Conservation (phyloP, 1,140 invertebrate species). For the Myzus persicae region DNA sequence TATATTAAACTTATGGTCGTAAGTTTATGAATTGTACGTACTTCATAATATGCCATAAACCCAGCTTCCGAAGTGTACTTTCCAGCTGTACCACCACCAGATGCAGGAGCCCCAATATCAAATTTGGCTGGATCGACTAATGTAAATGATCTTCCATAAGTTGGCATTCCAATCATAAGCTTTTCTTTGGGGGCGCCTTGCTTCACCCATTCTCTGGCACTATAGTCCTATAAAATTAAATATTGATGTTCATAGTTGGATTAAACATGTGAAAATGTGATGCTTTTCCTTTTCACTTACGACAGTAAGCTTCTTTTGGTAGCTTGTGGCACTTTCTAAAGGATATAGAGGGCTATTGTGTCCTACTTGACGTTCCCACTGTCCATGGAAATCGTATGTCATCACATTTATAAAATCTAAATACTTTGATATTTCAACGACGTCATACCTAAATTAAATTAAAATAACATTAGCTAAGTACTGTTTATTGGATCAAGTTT, state of each 20-base stretch:
- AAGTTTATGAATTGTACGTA: slow-evolving; percentile 61
- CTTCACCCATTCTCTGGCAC: slow-evolving; percentile 90
- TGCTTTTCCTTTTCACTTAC: slow-evolving; percentile 67
- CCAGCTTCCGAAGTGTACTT: slow-evolving; percentile 88
- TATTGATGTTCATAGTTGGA: too few species aligned
- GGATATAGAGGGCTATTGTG: slow-evolving; percentile 91
- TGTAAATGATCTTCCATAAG: slow-evolving; percentile 93
- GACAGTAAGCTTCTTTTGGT: slow-evolving; percentile 90
- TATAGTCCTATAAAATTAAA: slow-evolving; percentile 75
- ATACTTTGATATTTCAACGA: slow-evolving; percentile 92
- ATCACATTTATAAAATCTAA: slow-evolving; percentile 94
- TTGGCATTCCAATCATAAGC: slow-evolving; percentile 93
- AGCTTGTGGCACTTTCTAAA: slow-evolving; percentile 85
- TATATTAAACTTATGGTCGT: background rate
- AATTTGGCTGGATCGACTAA: slow-evolving; percentile 87
- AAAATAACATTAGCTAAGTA: background rate
- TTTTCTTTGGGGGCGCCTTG: slow-evolving; percentile 95
- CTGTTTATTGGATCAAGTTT: background rate
- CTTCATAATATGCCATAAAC: slow-evolving; percentile 94
- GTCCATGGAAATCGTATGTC: slow-evolving; percentile 95
- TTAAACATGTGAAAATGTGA: too few species aligned
- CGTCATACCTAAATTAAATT: slow-evolving; percentile 76
- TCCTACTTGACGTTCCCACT: slow-evolving; percentile 90
- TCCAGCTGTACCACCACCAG: slow-evolving; percentile 82
- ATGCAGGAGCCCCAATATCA: slow-evolving; percentile 90